Base-by-base conservation (phyloP, 35 echinoderm and acorn worm genomes). In the Apostichopus japonicus region DNA sequence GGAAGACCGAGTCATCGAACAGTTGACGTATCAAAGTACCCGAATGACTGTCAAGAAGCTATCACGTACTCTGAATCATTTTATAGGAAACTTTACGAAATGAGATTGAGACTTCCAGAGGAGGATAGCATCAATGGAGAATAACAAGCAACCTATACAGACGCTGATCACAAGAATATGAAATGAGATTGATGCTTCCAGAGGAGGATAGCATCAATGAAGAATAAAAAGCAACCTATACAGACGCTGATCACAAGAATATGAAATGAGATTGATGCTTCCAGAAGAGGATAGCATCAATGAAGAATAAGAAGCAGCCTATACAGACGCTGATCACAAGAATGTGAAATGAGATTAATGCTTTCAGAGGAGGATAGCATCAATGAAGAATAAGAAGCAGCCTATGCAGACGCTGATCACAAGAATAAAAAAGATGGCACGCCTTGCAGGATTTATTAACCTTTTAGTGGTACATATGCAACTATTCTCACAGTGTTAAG, bases 21-120 rank as follows among this genome's bases (percentile, higher is more conserved):
- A 21, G 72, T 90, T 22, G 88, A 90, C 67, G 88, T 76, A 4
- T 25, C 72, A 55, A 77, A 77, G 19, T 77, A 76, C 70, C 55
- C 88, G 4, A 27, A 73, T 21, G 65, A 90, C 6, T 90, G 88
- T 55, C 88, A 77, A 65, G 67, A 75, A 53, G 88, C 88, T 4
- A 90, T 90, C 15, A 3, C 25, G 4, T 54, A 53, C 24, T 90
- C 88, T 10, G 65, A 90, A 77, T 59, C 88, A 33, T 90, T 75
- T 56, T 90, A 90, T 27, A 53, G 62, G 23, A 52, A 90, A 55
- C 27, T 90, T 6, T 90, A 53, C 17, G 63, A 90, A 8, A 51
- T 15, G 52, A 9, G 88, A 76, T n/a, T 90, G 7, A 16, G 44
- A 55, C 17, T 77, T 27, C 88, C 88, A 5, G n/a, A n/a, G n/a